Evolutionary conservation across 2,797 vertebrate genomes (phyloP), one percentile per base, ranked within the genome.

Genomic region (Balearica regulorum): DNA sequence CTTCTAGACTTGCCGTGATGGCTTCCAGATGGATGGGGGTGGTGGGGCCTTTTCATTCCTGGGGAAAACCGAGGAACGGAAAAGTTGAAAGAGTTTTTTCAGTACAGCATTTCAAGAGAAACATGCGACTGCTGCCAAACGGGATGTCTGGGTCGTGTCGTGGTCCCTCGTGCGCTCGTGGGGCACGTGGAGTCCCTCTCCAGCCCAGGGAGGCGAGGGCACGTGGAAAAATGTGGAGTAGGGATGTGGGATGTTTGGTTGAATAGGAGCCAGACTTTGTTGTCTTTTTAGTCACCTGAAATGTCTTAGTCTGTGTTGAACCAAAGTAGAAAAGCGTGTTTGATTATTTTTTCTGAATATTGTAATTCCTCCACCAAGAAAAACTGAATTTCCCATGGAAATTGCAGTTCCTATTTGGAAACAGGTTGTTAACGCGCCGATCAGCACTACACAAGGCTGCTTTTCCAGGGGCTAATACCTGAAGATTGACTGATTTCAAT

Each of bases 401-500:
- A 95, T 80, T 69, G 35, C 75, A 43, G 65, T 92, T 94, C 65
- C 53, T 84, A 22, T 83, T 89, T 71, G 90, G 90, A 90, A 95
- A 80, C 33, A 43, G 68, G 68, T 77, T 91, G 81, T 71, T 94
- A 93, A 83, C 12, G 5, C 0, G 1, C 78, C 11, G 25, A 51
- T 89, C 64, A 64, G 92, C 71, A 8, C 71, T 71, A 83, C 71
- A 85, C 78, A 92, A 70, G 25, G 84, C 82, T 93, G 68, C 75
- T 82, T 89, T 94, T 96, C 84, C 75, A 88, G 90, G 65, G 87
- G 61, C 88, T 96, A 76, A 89, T 93, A 71, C 87, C 73, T 53
- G 44, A 90, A 91, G 78, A 68, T 62, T 49, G 79, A 58, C 73
- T 89, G 83, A 87, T 94, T 96, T 95, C 48, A 75, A 18, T 75